Base-by-base conservation (phyloP, 2,888 invertebrate species). In the Brenthis ino region DNA sequence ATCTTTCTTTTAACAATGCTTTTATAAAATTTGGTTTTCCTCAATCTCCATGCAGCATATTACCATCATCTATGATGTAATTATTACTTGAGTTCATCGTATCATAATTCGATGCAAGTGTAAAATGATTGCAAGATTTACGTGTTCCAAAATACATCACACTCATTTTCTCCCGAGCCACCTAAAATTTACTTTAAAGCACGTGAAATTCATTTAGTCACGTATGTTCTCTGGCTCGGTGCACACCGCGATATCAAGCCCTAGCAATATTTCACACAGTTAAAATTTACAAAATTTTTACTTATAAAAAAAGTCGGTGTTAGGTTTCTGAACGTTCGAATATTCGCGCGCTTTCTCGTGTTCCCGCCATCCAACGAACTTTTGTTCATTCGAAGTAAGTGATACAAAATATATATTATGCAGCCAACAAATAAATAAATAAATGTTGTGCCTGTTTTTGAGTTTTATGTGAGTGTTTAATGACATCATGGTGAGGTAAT, bases 171-270 rank as follows among this genome's bases (percentile, higher is more conserved):
- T 78, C 79, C 79, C 78, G 80, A 82, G 84, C 85, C 83, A 85
- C 81, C 85, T 85, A 86, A 89, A 89, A 87, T 88, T 89, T 88
- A 85, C 85, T 85, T 85, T 80, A 85, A 84, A 85, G 76, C 86
- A 87, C 82, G 86, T 85, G 86, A 85, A 83, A 74, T 75, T 66
- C 69, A 79, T 82, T 88, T 89, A 90, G 91, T 91, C 89, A 89
- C 89, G 86, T 82, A 85, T 82, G 81, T 80, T 83, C 86, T 80
- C 79, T 85, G 85, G 86, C 81, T 85, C 86, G 81, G 88, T 80
- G 80, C 84, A 80, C 83, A 85, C 85, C 84, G 64, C 37, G 8
- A 11, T 43, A 43, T 11, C 11, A 43, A 43, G 37, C 43, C 61
- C 57, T 56, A 55, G 58, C 48, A 63, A n/a, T 16, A 53, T 50